phyloP scores from a whole-genome alignment of 2,797 vertebrate species.

The Dromococcyx pavoninus region DNA sequence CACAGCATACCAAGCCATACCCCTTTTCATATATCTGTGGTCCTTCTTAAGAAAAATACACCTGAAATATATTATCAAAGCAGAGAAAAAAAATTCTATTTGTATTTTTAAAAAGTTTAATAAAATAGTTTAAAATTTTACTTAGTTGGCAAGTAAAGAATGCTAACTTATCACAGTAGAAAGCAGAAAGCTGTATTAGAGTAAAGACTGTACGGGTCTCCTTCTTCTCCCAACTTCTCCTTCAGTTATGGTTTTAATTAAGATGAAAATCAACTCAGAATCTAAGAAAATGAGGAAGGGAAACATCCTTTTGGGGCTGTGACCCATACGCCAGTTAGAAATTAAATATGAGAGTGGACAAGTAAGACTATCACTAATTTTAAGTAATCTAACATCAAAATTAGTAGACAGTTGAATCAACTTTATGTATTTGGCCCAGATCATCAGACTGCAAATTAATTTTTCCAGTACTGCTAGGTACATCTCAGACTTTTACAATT shows the following conservation, averaged over 20 bases:
- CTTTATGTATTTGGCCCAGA: neutral
- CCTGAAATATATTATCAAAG: neutral
- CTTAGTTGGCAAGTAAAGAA: neutral
- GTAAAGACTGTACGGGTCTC: neutral
- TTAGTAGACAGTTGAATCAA: neutral
- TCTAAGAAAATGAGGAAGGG: neutral
- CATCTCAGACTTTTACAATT: neutral
- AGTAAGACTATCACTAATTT: neutral
- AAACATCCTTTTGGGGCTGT: neutral
- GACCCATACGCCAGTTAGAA: neutral
- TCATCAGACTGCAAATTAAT: neutral
- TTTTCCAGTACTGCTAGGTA: neutral
- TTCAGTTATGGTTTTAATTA: neutral
- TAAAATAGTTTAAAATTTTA: neutral
- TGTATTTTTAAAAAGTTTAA: neutral
- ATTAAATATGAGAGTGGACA: neutral
- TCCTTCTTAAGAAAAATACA: neutral
- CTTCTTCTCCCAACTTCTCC: neutral
- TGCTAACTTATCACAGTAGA: neutral
- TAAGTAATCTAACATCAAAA: neutral
- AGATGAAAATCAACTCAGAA: neutral
- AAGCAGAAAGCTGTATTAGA: neutral
- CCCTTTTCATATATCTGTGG: neutral
- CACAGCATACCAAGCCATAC: neutral
- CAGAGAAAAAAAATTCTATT: neutral